A percentile compares a stretch with the other conserved stretches of the same genome.
phyloP scores from a whole-genome alignment of 2,797 vertebrate genomes.

The Chaetophractus vellerosus region DNA sequence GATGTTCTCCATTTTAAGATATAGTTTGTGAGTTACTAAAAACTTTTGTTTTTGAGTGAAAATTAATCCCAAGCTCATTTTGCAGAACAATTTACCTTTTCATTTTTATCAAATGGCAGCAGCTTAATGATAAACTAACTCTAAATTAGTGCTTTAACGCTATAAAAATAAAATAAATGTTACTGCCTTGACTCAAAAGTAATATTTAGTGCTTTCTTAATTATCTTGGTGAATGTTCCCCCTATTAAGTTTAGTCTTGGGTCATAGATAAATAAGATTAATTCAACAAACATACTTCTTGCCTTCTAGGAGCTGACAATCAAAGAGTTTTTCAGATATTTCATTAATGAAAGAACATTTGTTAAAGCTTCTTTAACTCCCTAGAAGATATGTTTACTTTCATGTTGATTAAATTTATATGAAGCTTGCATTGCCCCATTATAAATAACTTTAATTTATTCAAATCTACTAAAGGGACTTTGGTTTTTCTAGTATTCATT shows the following conservation, averaged over 20 bases:
- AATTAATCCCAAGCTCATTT: slow-evolving; percentile 51
- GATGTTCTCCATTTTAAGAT: neutral
- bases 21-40: slow-evolving; percentile 9
- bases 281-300: slow-evolving; percentile 51
- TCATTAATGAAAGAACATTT: slow-evolving; percentile 59
- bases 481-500: slow-evolving; percentile 50
- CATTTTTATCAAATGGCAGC: slow-evolving; percentile 66
- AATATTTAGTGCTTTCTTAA: slow-evolving; percentile 31
- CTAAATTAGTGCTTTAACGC: neutral
- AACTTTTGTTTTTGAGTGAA: neutral
- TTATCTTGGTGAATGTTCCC: slow-evolving; percentile 13
- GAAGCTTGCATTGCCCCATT: slow-evolving; percentile 41
- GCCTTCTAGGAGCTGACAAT: slow-evolving; percentile 69
- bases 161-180: slow-evolving; percentile 56
- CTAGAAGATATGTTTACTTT: slow-evolving; percentile 72
- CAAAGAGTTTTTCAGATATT: slow-evolving; percentile 43
- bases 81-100: slow-evolving; percentile 50
- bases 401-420: slow-evolving; percentile 68
- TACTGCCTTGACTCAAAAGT: slow-evolving; percentile 34
- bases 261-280: slow-evolving; percentile 45
- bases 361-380: slow-evolving; percentile 63
- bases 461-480: slow-evolving; percentile 47
- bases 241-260: slow-evolving; percentile 10
- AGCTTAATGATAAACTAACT: slow-evolving; percentile 36
- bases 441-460: slow-evolving; percentile 72